These are phyloP conservation scores for Rhagium mordax DNA, from an alignment of 2,888 invertebrate genomes.

Conservation along the genomic window DNA sequence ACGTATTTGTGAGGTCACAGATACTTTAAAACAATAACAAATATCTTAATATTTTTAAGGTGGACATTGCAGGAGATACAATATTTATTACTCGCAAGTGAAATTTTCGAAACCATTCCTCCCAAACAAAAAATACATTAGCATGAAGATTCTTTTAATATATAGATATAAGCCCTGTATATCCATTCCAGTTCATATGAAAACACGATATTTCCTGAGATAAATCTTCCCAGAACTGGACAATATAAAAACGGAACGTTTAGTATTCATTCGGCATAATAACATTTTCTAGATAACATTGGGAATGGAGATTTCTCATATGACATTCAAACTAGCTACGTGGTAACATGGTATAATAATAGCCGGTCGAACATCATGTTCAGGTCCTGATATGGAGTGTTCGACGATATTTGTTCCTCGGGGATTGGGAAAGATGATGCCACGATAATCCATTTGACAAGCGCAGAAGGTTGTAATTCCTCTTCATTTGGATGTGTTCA, in stretches of 20 bases:
- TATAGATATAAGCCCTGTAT: too few relatives aligned
- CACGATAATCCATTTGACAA: conserved; percentile 11
- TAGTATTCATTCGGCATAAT: conserved; percentile 43
- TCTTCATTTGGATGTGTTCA: neutral
- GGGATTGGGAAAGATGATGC: conserved; percentile 6
- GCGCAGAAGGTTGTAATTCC: conserved; percentile 7
- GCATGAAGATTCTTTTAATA: too few relatives aligned
- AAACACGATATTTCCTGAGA: neutral
- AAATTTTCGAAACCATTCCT: too few relatives aligned
- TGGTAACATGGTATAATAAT: too few relatives aligned
- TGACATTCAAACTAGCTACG: conserved; percentile 42
- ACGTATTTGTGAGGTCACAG: too few relatives aligned
- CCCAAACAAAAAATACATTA: too few relatives aligned
- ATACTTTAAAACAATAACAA: too few relatives aligned
- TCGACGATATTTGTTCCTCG: neutral
- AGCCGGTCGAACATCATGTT: neutral
- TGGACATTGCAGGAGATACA: too few relatives aligned
- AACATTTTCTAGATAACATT: conserved; percentile 40
- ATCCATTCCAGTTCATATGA: neutral
- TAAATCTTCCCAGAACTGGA: neutral
- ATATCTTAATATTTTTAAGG: too few relatives aligned
- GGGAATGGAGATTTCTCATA: conserved; percentile 44
- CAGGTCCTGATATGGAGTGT: neutral
- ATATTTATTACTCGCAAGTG: too few relatives aligned
- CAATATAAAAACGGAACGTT: conserved; percentile 18